A percentile compares a stretch with the other conserved stretches of the same genome.
These are phyloP conservation scores for Brachyalestes nurse DNA, from an alignment of 2,797 vertebrate species.

Conservation along the genomic window DNA sequence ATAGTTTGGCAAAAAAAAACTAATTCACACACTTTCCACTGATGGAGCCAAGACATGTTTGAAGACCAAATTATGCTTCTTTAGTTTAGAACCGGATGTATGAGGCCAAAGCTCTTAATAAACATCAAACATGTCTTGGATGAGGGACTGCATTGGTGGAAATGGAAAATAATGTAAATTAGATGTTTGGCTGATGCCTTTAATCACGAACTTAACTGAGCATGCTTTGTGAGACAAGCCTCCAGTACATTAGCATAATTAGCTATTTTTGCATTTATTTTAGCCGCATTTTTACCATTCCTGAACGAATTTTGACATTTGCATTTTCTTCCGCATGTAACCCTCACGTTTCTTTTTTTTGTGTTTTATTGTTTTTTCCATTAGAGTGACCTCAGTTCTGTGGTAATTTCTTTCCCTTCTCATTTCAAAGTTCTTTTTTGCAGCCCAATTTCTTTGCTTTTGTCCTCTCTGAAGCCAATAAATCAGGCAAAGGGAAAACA, in stretches of 20 bases:
- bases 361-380: constrained; percentile 95
- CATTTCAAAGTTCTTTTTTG: constrained; percentile 82
- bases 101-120: too few relatives aligned
- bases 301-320: constrained; percentile 57
- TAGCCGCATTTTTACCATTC: constrained; percentile 60
- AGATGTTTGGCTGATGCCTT: too few relatives aligned
- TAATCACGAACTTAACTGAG: not conserved
- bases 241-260: constrained; percentile 57
- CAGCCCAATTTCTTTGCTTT: constrained; percentile 68
- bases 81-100: too few relatives aligned
- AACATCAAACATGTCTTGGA: too few relatives aligned
- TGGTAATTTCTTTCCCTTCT: constrained; percentile 97
- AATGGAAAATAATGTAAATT: too few relatives aligned
- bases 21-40: too few relatives aligned
- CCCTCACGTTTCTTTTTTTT: constrained; percentile 91
- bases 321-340: constrained; percentile 93
- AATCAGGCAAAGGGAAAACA: constrained; percentile 77
- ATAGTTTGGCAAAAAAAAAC: too few relatives aligned
- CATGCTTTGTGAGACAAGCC: not conserved
- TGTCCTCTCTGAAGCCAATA: constrained; percentile 67
- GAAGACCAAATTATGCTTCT: too few relatives aligned
- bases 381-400: constrained; percentile 99
- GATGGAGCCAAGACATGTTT: too few relatives aligned
- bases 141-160: too few relatives aligned
- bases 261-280: constrained; percentile 50